Evolutionary conservation across 2,113 vertebrate genomes (phyloP).

Genomic region (Xiphorhynchus elegans): DNA sequence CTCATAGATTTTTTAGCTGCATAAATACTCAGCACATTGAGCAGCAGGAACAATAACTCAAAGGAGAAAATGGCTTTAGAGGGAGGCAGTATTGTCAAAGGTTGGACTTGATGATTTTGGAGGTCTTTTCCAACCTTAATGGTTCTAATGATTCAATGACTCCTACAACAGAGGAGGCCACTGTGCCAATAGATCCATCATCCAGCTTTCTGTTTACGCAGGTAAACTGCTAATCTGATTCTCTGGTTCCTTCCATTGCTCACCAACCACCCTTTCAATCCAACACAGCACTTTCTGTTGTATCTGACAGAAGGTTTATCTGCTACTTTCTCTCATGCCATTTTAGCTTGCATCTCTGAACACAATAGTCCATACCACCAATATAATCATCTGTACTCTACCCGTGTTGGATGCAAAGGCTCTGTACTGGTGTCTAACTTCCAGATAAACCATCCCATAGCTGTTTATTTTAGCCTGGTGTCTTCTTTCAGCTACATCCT

Average conservation of each 20-base stretch:
- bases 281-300: background rate
- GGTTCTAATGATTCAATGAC: background rate
- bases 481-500: background rate
- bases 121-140: background rate
- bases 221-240: background rate
- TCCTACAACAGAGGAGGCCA: background rate
- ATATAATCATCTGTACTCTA: background rate
- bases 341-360: background rate
- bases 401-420: background rate
- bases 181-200: background rate
- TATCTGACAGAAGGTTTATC: background rate
- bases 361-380: background rate
- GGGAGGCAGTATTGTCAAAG: background rate
- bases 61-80: background rate
- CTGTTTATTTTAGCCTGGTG: background rate
- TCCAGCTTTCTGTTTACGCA: background rate
- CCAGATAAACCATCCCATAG: background rate
- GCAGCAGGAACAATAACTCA: background rate
- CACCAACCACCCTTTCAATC: background rate
- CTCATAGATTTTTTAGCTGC: background rate
- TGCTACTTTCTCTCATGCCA: background rate
- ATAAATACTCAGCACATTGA: background rate
- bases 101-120: background rate
- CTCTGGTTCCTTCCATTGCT: background rate
- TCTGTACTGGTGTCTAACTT: background rate